Percentiles rank a stretch among this genome's conserved stretches.
Evolutionary conservation across 2,888 invertebrate species (phyloP).

Genomic region (Calliopum simillimum): DNA sequence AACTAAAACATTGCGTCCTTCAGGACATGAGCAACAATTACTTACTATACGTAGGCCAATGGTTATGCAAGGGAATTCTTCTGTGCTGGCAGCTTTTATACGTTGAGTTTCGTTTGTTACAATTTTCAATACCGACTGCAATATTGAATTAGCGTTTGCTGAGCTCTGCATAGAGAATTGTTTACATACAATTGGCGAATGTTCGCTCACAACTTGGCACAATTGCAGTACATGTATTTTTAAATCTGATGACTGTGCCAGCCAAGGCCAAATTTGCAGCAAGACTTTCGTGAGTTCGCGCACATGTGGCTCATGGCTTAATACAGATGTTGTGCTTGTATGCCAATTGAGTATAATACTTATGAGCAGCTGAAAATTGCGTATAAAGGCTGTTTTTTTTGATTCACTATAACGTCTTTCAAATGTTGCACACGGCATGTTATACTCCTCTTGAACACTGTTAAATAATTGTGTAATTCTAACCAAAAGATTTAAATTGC

Average conservation of each 20-base stretch:
- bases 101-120: constrained; percentile 58
- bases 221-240: constrained; percentile 54
- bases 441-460: constrained; percentile 54
- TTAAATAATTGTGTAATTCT: constrained; percentile 54
- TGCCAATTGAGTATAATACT: constrained; percentile 61
- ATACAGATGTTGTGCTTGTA: constrained; percentile 51
- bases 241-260: constrained; percentile 57
- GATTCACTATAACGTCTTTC: constrained; percentile 59
- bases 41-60: constrained; percentile 57
- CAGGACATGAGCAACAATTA: constrained; percentile 63
- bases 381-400: constrained; percentile 56
- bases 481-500: constrained; percentile 51
- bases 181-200: constrained; percentile 62
- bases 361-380: constrained; percentile 55
- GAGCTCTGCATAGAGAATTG: constrained; percentile 54
- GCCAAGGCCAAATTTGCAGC: constrained; percentile 63
- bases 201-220: constrained; percentile 58
- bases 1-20: constrained; percentile 60
- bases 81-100: constrained; percentile 49
- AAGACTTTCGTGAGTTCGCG: constrained; percentile 50
- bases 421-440: constrained; percentile 55
- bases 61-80: constrained; percentile 48
- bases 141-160: constrained; percentile 55
- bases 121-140: constrained; percentile 58
- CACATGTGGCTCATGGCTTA: constrained; percentile 54